Conservation (phyloP, 1,140 invertebrate species). For the Sipha flava region DNA sequence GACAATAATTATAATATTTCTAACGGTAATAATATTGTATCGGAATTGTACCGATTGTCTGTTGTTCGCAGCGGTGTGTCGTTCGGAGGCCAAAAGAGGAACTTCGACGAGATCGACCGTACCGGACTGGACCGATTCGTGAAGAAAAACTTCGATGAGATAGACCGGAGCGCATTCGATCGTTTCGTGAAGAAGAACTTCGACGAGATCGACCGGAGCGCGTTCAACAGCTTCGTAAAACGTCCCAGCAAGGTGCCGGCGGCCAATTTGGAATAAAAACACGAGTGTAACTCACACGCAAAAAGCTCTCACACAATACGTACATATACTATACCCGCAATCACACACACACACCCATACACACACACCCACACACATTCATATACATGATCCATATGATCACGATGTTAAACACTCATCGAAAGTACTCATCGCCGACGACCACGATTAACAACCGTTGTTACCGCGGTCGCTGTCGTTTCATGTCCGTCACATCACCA, state of each 20-base stretch:
- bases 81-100: slow-evolving; percentile 35
- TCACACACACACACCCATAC: background rate
- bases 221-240: slow-evolving; percentile 50
- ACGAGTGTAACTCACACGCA: background rate
- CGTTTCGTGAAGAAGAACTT: slow-evolving; percentile 50
- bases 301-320: too few species aligned
- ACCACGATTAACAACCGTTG: too few species aligned
- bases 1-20: too few species aligned
- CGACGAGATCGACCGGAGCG: slow-evolving; percentile 53
- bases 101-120: slow-evolving; percentile 54
- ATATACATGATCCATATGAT: too few species aligned
- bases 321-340: too few species aligned
- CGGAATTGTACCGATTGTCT: background rate
- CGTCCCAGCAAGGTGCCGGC: slow-evolving; percentile 36
- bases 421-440: too few species aligned
- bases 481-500: too few species aligned
- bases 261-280: background rate
- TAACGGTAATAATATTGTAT: too few species aligned
- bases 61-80: background rate
- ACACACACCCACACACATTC: background rate
- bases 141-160: slow-evolving; percentile 53
- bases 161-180: slow-evolving; percentile 47
- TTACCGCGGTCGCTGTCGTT: too few species aligned
- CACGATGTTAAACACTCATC: too few species aligned
- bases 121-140: slow-evolving; percentile 43